phyloP scores from a whole-genome alignment of 2,113 vertebrate species.

The Eclectus roratus region DNA sequence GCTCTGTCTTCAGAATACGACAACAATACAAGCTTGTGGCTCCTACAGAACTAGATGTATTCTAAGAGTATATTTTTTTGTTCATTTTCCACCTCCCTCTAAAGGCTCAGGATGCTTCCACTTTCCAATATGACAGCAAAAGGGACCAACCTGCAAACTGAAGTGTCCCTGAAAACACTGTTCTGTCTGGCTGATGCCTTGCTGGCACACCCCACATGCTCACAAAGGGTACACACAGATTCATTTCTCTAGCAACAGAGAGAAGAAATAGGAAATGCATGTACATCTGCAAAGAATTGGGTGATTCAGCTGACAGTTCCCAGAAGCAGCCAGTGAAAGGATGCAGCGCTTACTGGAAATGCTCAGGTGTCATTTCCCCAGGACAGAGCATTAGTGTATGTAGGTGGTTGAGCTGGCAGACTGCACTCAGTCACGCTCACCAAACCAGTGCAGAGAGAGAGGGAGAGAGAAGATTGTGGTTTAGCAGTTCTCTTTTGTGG shows the following conservation, averaged over 20 bases:
- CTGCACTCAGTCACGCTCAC: not conserved
- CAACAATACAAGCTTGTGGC: not conserved
- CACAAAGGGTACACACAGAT: not conserved
- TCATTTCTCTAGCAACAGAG: not conserved
- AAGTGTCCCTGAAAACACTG: not conserved
- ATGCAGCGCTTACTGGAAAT: constrained; percentile 1
- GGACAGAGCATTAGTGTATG: accelerated
- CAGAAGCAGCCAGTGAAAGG: constrained; percentile 4
- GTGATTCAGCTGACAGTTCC: constrained; percentile 34
- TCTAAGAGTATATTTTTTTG: not conserved
- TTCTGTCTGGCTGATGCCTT: not conserved
- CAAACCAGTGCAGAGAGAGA: not conserved
- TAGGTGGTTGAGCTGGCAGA: not conserved
- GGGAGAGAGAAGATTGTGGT: not conserved
- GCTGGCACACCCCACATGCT: not conserved
- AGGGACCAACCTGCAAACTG: not conserved
- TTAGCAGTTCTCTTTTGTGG: not conserved
- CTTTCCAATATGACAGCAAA: not conserved
- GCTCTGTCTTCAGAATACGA: not conserved
- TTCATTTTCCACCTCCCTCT: not conserved
- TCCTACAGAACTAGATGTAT: not conserved
- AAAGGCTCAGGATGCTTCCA: not conserved
- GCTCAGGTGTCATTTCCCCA: constrained; percentile 28
- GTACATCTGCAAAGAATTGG: not conserved
- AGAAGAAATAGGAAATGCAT: not conserved